These are phyloP conservation scores for Onychostruthus taczanowskii DNA, from an alignment of 2,113 vertebrate genomes.

Conservation along the genomic window DNA sequence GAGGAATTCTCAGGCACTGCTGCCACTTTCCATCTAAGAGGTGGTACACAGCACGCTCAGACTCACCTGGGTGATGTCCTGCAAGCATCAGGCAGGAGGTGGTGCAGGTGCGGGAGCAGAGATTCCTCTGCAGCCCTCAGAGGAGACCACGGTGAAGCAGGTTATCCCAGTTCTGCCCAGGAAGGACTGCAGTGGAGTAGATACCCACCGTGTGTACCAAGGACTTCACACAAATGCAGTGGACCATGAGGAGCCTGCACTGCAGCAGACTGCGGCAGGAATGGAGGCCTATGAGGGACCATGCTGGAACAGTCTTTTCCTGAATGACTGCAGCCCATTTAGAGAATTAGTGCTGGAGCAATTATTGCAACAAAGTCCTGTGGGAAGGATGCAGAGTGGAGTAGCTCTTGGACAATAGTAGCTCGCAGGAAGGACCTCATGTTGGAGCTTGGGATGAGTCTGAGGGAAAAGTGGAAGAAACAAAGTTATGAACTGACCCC, in stretches of 20 bases:
- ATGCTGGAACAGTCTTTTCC: not conserved
- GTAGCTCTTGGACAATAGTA: not conserved
- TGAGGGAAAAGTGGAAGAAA: not conserved
- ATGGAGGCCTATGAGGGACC: not conserved
- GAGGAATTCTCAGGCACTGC: not conserved
- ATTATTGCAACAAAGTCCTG: not conserved
- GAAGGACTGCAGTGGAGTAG: not conserved
- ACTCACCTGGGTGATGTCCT: not conserved
- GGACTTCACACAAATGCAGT: not conserved
- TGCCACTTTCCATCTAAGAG: not conserved
- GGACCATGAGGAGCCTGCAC: not conserved
- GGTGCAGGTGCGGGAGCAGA: not conserved
- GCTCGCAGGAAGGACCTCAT: rapidly evolving
- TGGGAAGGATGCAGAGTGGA: rapidly evolving
- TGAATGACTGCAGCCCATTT: not conserved
- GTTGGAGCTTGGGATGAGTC: rapidly evolving
- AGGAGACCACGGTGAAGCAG: not conserved
- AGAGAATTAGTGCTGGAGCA: not conserved
- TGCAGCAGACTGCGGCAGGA: not conserved
- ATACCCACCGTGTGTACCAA: rapidly evolving
- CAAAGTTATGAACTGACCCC: rapidly evolving
- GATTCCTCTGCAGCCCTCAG: not conserved
- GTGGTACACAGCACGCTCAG: not conserved
- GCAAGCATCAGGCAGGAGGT: not conserved
- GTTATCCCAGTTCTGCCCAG: not conserved